These are phyloP conservation scores for Heliothis subflexa DNA, from an alignment of 1,140 invertebrate species.

Conservation along the genomic window DNA sequence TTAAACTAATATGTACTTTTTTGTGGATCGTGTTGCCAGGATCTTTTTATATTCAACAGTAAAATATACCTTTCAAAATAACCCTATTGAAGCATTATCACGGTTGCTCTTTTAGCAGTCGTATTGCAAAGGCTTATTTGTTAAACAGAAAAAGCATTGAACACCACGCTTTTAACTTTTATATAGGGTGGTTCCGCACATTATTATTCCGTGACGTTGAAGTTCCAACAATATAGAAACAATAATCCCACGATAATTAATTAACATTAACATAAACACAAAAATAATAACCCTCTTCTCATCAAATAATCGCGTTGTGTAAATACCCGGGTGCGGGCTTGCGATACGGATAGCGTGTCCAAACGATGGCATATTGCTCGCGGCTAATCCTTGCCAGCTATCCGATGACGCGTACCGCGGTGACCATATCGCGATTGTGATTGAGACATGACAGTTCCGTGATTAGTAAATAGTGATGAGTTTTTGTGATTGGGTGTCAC, in stretches of 20 bases:
- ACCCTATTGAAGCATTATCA: too few species aligned
- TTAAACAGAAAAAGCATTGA: too few species aligned
- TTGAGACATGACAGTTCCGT: constrained; percentile 25
- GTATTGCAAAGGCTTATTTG: too few species aligned
- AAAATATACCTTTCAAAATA: too few species aligned
- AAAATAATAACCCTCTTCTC: constrained; percentile 13
- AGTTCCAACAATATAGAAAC: background rate
- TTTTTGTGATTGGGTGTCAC: constrained; percentile 3
- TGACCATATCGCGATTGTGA: constrained; percentile 40
- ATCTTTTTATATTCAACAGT: too few species aligned
- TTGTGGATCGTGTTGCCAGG: too few species aligned
- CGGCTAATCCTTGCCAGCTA: constrained; percentile 62
- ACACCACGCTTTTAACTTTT: too few species aligned
- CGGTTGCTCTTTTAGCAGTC: too few species aligned
- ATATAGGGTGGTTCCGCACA: too few species aligned
- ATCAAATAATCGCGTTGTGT: constrained; percentile 59
- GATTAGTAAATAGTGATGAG: constrained; percentile 21
- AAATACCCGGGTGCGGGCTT: constrained; percentile 60
- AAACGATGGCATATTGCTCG: constrained; percentile 65
- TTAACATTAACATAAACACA: constrained; percentile 20
- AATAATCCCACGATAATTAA: background rate
- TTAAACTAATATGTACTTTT: too few species aligned
- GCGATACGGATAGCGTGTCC: constrained; percentile 61
- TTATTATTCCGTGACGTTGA: too few species aligned
- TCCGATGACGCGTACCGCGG: constrained; percentile 55